Base-by-base conservation (phyloP, 2,888 invertebrate genomes). In the Blomia tropicalis region DNA sequence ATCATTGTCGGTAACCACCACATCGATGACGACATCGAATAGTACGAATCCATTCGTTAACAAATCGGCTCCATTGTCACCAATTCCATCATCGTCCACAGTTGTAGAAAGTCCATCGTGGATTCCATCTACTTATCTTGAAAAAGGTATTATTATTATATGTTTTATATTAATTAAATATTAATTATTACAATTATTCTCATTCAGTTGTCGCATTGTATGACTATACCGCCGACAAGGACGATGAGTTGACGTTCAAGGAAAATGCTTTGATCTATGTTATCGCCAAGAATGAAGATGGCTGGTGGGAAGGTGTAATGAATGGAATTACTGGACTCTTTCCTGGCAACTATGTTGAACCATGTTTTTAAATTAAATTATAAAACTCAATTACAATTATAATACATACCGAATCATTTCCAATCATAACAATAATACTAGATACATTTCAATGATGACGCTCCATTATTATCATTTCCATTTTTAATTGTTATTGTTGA, bases 261-360 rank as follows among this genome's bases (percentile, higher is more conserved):
- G 98, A 98, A 77, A 93, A 92, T 75, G 83, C 92, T 0, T 87
- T 96, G 54, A 90, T 98, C 70, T 99, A 95, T 74, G 95, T 99
- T 66, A 77, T 96, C 71, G 93, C 95, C 79, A 98, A 98, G 77
- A 99, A 98, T 74, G 98, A 98, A 72, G 98, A 98, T 65, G 98
- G 96, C 84, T 96, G 95, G 95, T 93, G 89, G 75, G 79, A 81
- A 70, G 98, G 96, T 17, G 91, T 96, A 25, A 88, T 96, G 87
- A 90, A 93, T 74, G 96, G 95, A n/a, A 88, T 91, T 64, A 95
- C 95, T 1, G 98, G 98, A 14, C 80, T 99, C 11, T 98, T 99
- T 74, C 95, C 98, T 4, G 95, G 95, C 66, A 98, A 99, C 78
- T 98, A 98, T 73, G 96, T 98, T 1, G 93, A 95, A 74, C 90